Evolutionary conservation across 2,113 vertebrate genomes (phyloP), one percentile per base, ranked within the genome.

Genomic region (Clarias batrachus): DNA sequence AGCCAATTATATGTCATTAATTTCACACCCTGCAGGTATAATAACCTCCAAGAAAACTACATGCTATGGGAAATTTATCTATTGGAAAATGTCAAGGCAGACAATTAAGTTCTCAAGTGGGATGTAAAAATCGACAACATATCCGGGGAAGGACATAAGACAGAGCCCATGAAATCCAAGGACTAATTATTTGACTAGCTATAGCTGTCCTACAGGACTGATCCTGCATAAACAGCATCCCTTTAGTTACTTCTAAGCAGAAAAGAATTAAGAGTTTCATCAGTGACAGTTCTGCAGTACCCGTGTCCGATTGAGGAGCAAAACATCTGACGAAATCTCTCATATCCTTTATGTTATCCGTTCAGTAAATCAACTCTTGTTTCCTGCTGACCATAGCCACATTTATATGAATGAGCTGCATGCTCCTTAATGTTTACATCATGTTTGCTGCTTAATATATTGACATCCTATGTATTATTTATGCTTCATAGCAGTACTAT

Each of bases 401-500:
- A 95, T 96, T 96, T 96, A 94, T 96, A 95, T 96, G 96, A 95
- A 93, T 93, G 93, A 96, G 95, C 91, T 91, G 92, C 94, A 93
- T 93, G 90, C 92, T 95, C 94, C 94, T 94, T 96, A 85, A 96
- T 86, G 52, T 54, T 77, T 27, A 77, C 74, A 56, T 56, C 25
- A 95, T 95, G 94, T 96, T 96, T 96, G 96, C 96, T 96, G 94
- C 94, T 96, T 96, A 96, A 95, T 96, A 95, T 96, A 95, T 94
- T 94, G 95, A 95, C 95, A 88, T 91, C 91, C 94, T 93, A 96
- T 97, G 95, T 96, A 96, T 97, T 97, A 96, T 97, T 96, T 96
- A 96, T 96, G 94, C 93, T 89, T 93, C 90, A 92, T 94, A 94
- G 96, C 95, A 94, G 94, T 94, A 95, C 94, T 93, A 94, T 89